Evolutionary conservation across 2,888 invertebrate species (phyloP).

Genomic region (Leucophenga montana): DNA sequence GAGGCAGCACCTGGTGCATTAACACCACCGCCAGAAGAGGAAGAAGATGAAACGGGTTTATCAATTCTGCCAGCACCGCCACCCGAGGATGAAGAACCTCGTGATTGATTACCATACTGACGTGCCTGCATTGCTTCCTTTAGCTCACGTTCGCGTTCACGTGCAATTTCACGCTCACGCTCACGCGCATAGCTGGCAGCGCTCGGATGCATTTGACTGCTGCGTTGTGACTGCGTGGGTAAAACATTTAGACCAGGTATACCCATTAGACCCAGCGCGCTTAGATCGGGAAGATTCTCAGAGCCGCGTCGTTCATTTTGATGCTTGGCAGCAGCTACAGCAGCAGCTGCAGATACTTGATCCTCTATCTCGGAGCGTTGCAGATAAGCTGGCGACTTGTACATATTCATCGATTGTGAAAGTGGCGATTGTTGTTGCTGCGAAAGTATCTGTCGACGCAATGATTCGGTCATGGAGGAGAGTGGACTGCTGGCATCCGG

Average conservation of each 20-base stretch:
- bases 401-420: slow-evolving; percentile 69
- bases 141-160: slow-evolving; percentile 46
- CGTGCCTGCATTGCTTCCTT: slow-evolving; percentile 66
- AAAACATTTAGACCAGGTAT: slow-evolving; percentile 70
- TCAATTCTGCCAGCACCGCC: slow-evolving; percentile 23
- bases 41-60: slow-evolving; percentile 24
- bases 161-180: slow-evolving; percentile 55
- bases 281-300: slow-evolving; percentile 69
- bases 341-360: slow-evolving; percentile 66
- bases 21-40: slow-evolving; percentile 26
- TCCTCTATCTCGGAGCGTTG: slow-evolving; percentile 71
- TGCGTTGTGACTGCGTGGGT: slow-evolving; percentile 55
- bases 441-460: slow-evolving; percentile 69
- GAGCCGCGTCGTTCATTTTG: slow-evolving; percentile 58
- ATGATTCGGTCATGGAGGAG: slow-evolving; percentile 69
- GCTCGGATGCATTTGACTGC: slow-evolving; percentile 58
- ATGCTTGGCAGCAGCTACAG: slow-evolving; percentile 61
- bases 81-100: slow-evolving; percentile 51
- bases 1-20: slow-evolving; percentile 51
- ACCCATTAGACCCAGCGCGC: slow-evolving; percentile 68
- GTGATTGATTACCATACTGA: slow-evolving; percentile 67
- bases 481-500: slow-evolving; percentile 66
- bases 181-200: slow-evolving; percentile 61
- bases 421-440: slow-evolving; percentile 70
- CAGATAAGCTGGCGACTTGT: slow-evolving; percentile 70